phyloP scores from a whole-genome alignment of 1,140 invertebrate species.

The Ips typographus region DNA sequence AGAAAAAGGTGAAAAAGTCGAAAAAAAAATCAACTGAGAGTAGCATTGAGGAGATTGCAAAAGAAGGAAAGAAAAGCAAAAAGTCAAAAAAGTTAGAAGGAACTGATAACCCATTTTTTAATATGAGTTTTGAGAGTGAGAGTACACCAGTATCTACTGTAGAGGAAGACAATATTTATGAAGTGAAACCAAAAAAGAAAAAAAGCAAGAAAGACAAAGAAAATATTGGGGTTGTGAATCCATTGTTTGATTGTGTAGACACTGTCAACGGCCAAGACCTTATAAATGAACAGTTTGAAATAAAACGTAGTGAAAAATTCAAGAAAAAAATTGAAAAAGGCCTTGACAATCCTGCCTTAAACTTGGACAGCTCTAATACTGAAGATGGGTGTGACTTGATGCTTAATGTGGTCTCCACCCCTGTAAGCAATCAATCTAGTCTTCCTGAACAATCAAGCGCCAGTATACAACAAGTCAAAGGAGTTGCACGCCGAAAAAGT shows the following conservation, averaged over 20 bases:
- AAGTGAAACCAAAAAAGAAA: constrained; percentile 36
- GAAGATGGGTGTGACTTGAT: constrained; percentile 41
- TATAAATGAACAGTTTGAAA: constrained; percentile 27
- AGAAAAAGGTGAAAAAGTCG: constrained; percentile 27
- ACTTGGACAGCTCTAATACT: constrained; percentile 25
- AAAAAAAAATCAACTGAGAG: background rate
- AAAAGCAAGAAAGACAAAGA: constrained; percentile 25
- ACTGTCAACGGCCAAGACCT: constrained; percentile 5
- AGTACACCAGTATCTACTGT: background rate
- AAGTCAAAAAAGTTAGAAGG: constrained; percentile 15
- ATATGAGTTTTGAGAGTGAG: constrained; percentile 18
- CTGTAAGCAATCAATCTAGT: constrained; percentile 14
- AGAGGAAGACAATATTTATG: constrained; percentile 27
- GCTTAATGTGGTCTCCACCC: constrained; percentile 41
- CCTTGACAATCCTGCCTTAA: constrained; percentile 39
- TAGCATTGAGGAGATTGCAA: too few relatives aligned
- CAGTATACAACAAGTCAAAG: constrained; percentile 19
- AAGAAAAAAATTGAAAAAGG: constrained; percentile 37
- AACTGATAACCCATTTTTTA: constrained; percentile 33
- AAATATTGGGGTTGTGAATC: constrained; percentile 37
- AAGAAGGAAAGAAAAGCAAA: constrained; percentile 18
- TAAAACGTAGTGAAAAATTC: constrained; percentile 33
- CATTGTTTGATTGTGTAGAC: constrained; percentile 29
- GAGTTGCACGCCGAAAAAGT: constrained; percentile 38
- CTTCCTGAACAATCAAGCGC: constrained; percentile 1